Evolutionary conservation across 2,797 vertebrate species (phyloP), one percentile per base, ranked within the genome.

Genomic region (Diglossa cyanea): DNA sequence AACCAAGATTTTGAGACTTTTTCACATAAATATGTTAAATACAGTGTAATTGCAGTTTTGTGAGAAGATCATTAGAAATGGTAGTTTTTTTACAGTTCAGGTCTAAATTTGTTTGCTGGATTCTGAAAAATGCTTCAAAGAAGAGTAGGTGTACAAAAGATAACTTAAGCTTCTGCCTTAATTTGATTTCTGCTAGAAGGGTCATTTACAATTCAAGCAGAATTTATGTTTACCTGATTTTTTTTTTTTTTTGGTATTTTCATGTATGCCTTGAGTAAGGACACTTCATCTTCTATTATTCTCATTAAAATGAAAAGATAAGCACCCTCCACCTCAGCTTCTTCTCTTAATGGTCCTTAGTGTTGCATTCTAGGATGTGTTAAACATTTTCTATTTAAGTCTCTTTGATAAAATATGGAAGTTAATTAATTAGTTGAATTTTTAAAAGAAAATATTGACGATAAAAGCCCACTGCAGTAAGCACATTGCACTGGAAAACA

Each of bases 141-240:
- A 94, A 71, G 50, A 90, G 45, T 31, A 81, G 66, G 42, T 72
- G 31, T 53, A 51, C 33, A 40, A 51, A 86, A 71, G 58, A 90
- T 72, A 87, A 96, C 48, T 80, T 87, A 83, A 86, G 55, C 62
- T 85, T 91, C 78, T 87, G 44, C 50, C 75, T 96, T 78, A 90
- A 81, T 82, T 85, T 96, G 70, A 91, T 96, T 96, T 86, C 66
- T 94, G 33, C 79, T 94, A 96, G 80, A 91, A 65, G 82, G 86
- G 65, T 87, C 47, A 93, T 96, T 96, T 97, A 75, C 84, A 97
- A 97, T 94, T 97, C 86, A 96, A 96, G 87, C 87, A 96, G 95
- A 95, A 96, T 88, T 93, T 90, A 92, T 66, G 53, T 62, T 96
- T 91, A 96, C 87, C 88, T 96, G 90, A 96, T 86, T 93, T 96